Evolutionary conservation across 2,113 vertebrate species (phyloP).

Genomic region (Eptatretus burgeri): DNA sequence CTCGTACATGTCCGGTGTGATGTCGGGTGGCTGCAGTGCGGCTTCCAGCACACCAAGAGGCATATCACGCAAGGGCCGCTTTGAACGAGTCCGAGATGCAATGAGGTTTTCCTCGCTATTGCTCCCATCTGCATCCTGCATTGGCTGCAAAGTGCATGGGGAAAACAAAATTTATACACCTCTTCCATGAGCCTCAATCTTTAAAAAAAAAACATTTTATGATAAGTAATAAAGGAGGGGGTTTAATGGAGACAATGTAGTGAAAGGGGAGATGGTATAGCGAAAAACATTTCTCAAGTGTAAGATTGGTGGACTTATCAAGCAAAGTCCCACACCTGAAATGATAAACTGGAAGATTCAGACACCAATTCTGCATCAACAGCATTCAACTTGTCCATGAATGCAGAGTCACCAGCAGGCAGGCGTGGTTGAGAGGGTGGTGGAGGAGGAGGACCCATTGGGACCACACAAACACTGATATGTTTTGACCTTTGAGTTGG

Average conservation of each 20-base stretch:
- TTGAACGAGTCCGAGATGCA: slow-evolving; percentile 55
- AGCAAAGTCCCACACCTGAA: no score
- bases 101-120: slow-evolving; percentile 30
- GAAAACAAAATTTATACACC: background rate
- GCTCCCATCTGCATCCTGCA: no score
- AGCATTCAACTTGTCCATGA: slow-evolving; percentile 66
- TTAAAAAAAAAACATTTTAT: no score
- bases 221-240: no score
- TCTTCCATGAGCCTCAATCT: no score
- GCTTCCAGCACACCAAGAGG: slow-evolving; percentile 63
- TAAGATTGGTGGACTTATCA: no score
- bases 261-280: no score
- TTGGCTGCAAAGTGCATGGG: slow-evolving; percentile 12
- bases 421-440: slow-evolving; percentile 18
- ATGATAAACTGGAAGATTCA: slow-evolving; percentile 11
- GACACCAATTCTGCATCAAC: slow-evolving; percentile 54
- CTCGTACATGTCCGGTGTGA: slow-evolving; percentile 74
- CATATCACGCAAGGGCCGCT: slow-evolving; percentile 38
- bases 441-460: slow-evolving; percentile 67
- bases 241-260: no score
- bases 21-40: slow-evolving; percentile 49
- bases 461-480: slow-evolving; percentile 22
- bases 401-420: slow-evolving; percentile 28
- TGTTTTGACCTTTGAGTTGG: slow-evolving; percentile 14
- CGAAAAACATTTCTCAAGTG: no score